phyloP scores from a whole-genome alignment of 1,140 invertebrate species.

The Coelopa frigida region DNA sequence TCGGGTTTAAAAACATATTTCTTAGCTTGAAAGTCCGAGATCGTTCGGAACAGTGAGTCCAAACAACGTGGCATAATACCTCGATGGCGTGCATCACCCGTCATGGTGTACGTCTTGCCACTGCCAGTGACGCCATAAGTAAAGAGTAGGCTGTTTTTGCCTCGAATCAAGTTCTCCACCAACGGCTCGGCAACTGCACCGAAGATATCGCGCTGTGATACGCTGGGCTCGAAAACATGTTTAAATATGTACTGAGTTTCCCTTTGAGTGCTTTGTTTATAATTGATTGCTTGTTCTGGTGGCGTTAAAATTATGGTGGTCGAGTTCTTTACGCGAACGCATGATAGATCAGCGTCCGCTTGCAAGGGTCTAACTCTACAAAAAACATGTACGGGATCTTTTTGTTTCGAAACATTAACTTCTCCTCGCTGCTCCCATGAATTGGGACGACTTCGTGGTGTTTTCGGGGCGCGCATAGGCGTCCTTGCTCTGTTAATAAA shows the following conservation, averaged over 20 bases:
- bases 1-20: conserved; percentile 90
- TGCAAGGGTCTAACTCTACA: conserved; percentile 73
- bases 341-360: conserved; percentile 55
- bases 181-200: conserved; percentile 77
- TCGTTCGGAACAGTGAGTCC: conserved; percentile 88
- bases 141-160: conserved; percentile 85
- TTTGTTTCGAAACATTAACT: no score
- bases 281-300: conserved; percentile 56
- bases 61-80: conserved; percentile 84
- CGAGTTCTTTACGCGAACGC: conserved; percentile 65
- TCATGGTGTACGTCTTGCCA: conserved; percentile 95
- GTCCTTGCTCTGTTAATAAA: no score
- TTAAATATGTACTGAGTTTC: conserved; percentile 73
- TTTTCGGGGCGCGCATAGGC: no score
- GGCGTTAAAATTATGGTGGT: conserved; percentile 56
- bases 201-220: conserved; percentile 74
- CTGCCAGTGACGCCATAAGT: conserved; percentile 96
- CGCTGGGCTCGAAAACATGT: conserved; percentile 73
- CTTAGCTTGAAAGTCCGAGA: conserved; percentile 66
- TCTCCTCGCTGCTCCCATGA: no score
- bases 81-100: conserved; percentile 62
- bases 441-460: no score
- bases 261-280: conserved; percentile 55
- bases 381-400: conserved; percentile 71
- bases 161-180: conserved; percentile 69